A percentile compares a stretch with the other conserved stretches of the same genome.
Conservation (phyloP, 1,140 invertebrate genomes). For the Drosophila parvula region DNA sequence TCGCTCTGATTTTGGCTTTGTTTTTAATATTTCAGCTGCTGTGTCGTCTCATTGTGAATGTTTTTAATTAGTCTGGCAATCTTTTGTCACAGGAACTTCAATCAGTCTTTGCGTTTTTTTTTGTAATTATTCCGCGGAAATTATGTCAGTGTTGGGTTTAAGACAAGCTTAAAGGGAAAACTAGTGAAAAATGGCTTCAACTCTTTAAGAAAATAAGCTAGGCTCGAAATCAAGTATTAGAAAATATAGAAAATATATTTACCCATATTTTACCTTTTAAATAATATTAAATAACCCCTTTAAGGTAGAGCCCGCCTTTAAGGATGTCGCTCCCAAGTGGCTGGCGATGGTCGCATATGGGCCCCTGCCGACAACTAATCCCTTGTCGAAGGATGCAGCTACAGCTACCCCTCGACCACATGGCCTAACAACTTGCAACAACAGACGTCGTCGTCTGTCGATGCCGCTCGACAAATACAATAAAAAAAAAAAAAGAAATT, state of each 20-base stretch:
- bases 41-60: slow-evolving; percentile 64
- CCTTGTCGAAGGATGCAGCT: slow-evolving; percentile 30
- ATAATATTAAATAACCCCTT: not conserved
- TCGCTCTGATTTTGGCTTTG: slow-evolving; percentile 6
- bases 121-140: slow-evolving; percentile 24
- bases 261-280: not conserved
- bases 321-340: slow-evolving; percentile 26
- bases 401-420: slow-evolving; percentile 40
- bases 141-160: slow-evolving; percentile 18
- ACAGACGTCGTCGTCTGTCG: slow-evolving; percentile 70
- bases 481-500: slow-evolving; percentile 65
- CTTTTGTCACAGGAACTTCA: slow-evolving; percentile 59
- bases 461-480: slow-evolving; percentile 59
- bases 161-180: not conserved
- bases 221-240: no score
- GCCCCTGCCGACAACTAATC: slow-evolving; percentile 36
- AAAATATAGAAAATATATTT: not conserved
- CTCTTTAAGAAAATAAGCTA: not conserved
- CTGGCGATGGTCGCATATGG: slow-evolving; percentile 49
- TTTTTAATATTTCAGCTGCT: slow-evolving; percentile 51
- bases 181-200: not conserved
- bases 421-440: slow-evolving; percentile 66
- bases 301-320: slow-evolving; percentile 11
- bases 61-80: slow-evolving; percentile 76
- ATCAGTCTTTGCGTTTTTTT: slow-evolving; percentile 37